Percentiles rank a stretch among this genome's conserved stretches.
phyloP scores from a whole-genome alignment of 2,888 invertebrate species.

The Chouioia cunea region DNA sequence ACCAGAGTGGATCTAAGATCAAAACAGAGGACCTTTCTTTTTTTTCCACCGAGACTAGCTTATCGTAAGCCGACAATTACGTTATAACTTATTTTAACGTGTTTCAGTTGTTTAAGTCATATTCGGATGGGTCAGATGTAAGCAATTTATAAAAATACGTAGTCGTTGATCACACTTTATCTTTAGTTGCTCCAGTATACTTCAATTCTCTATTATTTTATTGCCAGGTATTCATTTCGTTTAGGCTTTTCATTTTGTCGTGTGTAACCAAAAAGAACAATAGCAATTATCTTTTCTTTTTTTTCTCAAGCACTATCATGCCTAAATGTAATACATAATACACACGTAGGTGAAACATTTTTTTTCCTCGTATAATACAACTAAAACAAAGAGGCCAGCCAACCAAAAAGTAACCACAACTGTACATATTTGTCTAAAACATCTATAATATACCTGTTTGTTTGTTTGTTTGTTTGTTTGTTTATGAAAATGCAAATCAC shows the following conservation, averaged over 20 bases:
- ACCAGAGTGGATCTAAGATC: conserved; percentile 31
- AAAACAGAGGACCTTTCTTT: conserved; percentile 16
- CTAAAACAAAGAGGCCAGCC: conserved; percentile 15
- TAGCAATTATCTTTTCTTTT: no score
- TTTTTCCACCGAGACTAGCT: conserved; percentile 30
- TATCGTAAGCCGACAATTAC: conserved; percentile 40
- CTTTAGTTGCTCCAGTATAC: conserved; percentile 49
- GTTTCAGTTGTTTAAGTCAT: conserved; percentile 68
- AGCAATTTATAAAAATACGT: conserved; percentile 60
- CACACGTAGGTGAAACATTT: conserved; percentile 25
- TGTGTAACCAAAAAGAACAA: conserved; percentile 40
- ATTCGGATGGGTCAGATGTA: conserved; percentile 69
- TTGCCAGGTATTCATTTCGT: conserved; percentile 48
- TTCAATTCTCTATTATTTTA: conserved; percentile 48
- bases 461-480: neutral
- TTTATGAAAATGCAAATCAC: conserved; percentile 40
- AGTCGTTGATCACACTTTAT: conserved; percentile 49
- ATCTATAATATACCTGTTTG: conserved; percentile 14
- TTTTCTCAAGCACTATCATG: conserved; percentile 26
- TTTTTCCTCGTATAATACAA: neutral
- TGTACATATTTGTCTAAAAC: conserved; percentile 3
- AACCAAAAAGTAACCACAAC: conserved; percentile 19
- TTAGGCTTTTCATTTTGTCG: conserved; percentile 48
- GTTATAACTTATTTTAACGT: conserved; percentile 57
- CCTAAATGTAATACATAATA: conserved; percentile 16